A percentile compares a stretch with the other conserved stretches of the same genome.
Conservation (phyloP, 1,140 invertebrate species). For the Stegodyphus dumicola region DNA sequence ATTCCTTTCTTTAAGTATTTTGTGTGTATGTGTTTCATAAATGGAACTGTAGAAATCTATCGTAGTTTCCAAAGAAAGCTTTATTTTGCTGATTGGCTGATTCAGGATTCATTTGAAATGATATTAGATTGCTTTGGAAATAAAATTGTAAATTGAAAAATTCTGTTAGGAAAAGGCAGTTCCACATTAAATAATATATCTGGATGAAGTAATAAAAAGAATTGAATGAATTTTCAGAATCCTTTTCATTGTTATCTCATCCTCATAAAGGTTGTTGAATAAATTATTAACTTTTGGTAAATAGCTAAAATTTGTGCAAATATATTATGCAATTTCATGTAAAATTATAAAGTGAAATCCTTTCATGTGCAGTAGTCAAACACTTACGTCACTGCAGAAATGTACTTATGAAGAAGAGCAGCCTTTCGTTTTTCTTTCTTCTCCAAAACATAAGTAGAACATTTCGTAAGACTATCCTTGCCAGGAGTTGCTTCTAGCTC, state of each 20-base stretch:
- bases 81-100: too few relatives aligned
- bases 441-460: conserved; percentile 19
- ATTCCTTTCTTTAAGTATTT: too few relatives aligned
- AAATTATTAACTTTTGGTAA: not conserved
- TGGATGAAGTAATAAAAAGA: not conserved
- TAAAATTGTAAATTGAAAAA: too few relatives aligned
- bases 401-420: conserved; percentile 32
- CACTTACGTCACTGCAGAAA: conserved; percentile 26
- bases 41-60: too few relatives aligned
- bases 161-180: too few relatives aligned
- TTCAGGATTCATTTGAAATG: too few relatives aligned
- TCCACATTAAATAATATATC: not conserved
- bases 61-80: too few relatives aligned
- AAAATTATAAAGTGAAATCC: not conserved
- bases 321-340: not conserved
- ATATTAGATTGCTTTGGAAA: too few relatives aligned
- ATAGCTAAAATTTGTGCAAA: not conserved
- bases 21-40: too few relatives aligned
- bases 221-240: not conserved
- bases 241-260: not conserved
- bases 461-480: conserved; percentile 6
- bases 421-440: conserved; percentile 12
- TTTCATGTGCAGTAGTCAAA: not conserved
- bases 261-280: not conserved
- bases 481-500: conserved; percentile 16